Evolutionary conservation across 2,113 vertebrate genomes (phyloP), one percentile per base, ranked within the genome.

Genomic region (Sprattus sprattus): DNA sequence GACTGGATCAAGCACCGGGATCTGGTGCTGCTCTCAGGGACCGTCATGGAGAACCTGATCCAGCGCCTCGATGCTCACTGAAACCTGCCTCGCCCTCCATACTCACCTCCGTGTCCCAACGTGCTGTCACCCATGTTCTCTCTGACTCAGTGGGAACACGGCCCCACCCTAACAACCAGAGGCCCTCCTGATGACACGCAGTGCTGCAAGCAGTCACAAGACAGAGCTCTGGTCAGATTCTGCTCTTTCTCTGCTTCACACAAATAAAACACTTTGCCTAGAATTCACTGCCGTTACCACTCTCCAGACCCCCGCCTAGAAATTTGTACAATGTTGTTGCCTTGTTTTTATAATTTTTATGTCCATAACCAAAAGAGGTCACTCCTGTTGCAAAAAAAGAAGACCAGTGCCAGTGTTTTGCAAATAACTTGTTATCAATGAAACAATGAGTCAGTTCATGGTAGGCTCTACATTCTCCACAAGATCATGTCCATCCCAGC

Each of bases 1-100:
- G 94, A 88, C 90, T 94, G 95, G 93, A 92, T 91, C 60, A 87
- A 87, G 88, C 91, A 95, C 84, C 64, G 54, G 57, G 91, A 94
- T 86, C 80, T 92, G 7, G 80, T 91, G 45, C 89, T 90, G 4
- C 88, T 90, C 67, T 93, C 89, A 20, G 93, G 94, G 80, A 75
- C 22, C 3, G 89, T 94, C 67, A 10, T 25, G 0, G 91, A 91
- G 88, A 91, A 92, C 8, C 84, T 92, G 84, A 85, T 93, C 39
- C 92, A 88, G 83, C 88, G 87, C 0, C 20, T 91, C 32, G 28
- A 92, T 75, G 60, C 83, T 6, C 91, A 94, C 32, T 94, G 92
- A 93, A 78, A 13, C 13, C 10, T 15, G 0, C 11, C 25, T 2
- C 25, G 32, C 25, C 28, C 67, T 25, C 28, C n/a, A 64, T 20